These are phyloP conservation scores for Andrena hattorfiana DNA, from an alignment of 2,888 invertebrate genomes.

Conservation along the genomic window DNA sequence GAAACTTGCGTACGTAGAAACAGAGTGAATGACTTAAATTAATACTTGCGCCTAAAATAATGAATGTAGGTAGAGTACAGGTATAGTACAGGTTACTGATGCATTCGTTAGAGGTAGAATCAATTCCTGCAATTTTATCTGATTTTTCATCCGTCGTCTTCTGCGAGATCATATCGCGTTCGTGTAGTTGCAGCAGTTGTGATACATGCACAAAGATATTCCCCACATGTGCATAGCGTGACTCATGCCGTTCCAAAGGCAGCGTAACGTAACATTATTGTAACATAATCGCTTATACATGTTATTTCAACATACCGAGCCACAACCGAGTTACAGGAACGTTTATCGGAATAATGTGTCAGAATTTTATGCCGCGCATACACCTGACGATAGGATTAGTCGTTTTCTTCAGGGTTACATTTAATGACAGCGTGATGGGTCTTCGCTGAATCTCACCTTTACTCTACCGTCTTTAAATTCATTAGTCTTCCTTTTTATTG, in stretches of 20 bases:
- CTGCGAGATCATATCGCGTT: background rate
- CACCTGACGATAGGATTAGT: background rate
- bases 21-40: no score
- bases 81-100: no score
- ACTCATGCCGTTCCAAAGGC: background rate
- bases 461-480: no score
- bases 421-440: no score
- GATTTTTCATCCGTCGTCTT: background rate
- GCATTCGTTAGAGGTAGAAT: no score
- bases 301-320: background rate
- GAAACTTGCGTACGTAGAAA: no score
- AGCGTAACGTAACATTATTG: conserved; percentile 13
- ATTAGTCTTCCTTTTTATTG: no score
- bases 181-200: background rate
- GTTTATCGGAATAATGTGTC: background rate
- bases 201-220: background rate
- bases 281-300: conserved; percentile 11
- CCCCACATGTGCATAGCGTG: background rate
- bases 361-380: background rate
- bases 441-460: no score
- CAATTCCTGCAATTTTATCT: background rate
- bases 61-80: no score
- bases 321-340: background rate
- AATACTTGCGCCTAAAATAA: no score
- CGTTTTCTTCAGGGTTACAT: no score